Evolutionary conservation across 2,888 invertebrate genomes (phyloP), one percentile per base, ranked within the genome.

Genomic region (Nomada goodeniana): DNA sequence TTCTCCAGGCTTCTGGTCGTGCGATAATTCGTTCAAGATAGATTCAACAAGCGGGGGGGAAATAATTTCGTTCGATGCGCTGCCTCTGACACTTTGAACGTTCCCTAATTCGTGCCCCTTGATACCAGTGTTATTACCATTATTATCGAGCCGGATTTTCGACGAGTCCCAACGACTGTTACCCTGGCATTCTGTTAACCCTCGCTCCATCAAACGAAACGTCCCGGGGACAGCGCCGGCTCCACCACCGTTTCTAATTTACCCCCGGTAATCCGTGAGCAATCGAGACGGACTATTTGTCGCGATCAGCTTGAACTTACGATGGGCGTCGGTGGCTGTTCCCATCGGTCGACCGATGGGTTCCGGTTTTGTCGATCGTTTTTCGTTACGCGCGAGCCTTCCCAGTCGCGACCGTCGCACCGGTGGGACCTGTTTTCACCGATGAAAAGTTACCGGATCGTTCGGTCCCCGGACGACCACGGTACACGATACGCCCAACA

Each of bases 381-480:
- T 85, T 79, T 73, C 55, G 71, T 29, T 63, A n/a, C 52, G 69
- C 61, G 57, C 67, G 52, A 64, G 61, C 61, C 57, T 75, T 79
- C 78, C 60, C 61, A 36, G 50, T 63, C 68, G 36, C 7, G 36
- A 36, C 36, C 36, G 60, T 82, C 36, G 60, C 84, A 84, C 86
- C 81, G 80, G 87, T 78, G 85, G 75, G 87, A 87, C 87, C 85
- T 85, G 87, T 86, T 87, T 77, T 64, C 82, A 82, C 72, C 79
- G 85, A 84, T 87, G 86, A 86, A 87, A 86, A 86, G 83, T 87
- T 85, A 86, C 78, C 83, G 69, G 86, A 81, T 85, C 76, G 85
- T 83, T 79, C 67, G 76, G 20, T 3, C 47, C 23, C n/a, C n/a
- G n/a, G 57, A 71, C 73, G 69, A 60, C 64, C 47, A 57, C 77